Conservation (phyloP, 1,140 invertebrate species). For the Lepidurus couesii region DNA sequence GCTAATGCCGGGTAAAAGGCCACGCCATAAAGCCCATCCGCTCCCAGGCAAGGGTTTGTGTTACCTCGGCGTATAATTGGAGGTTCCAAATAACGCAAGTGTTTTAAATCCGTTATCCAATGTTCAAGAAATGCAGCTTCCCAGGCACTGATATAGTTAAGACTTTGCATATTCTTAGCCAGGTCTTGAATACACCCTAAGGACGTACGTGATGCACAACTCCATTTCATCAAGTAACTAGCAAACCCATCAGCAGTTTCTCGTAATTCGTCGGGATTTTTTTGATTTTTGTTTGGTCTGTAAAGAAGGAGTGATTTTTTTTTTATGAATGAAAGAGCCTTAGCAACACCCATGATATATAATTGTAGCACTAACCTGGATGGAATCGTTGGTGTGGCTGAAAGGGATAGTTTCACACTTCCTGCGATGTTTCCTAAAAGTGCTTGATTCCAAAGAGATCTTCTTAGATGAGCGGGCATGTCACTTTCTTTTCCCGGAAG, state of each 20-base stretch:
- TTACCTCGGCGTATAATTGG: constrained; percentile 40
- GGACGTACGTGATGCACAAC: constrained; percentile 40
- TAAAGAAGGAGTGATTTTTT: neutral
- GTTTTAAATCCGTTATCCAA: constrained; percentile 40
- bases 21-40: constrained; percentile 41
- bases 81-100: constrained; percentile 41
- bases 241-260: constrained; percentile 36
- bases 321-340: neutral
- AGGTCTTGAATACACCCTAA: constrained; percentile 40
- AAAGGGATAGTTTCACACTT: constrained; percentile 40
- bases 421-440: constrained; percentile 41
- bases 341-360: neutral
- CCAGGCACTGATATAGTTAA: constrained; percentile 38
- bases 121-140: constrained; percentile 39
- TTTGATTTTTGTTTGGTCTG: constrained; percentile 25
- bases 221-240: constrained; percentile 40
- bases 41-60: constrained; percentile 41
- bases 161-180: constrained; percentile 39
- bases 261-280: constrained; percentile 32
- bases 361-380: constrained; percentile 36
- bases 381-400: constrained; percentile 39
- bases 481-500: constrained; percentile 37
- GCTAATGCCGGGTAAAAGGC: constrained; percentile 40
- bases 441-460: constrained; percentile 42
- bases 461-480: constrained; percentile 35